A percentile compares a stretch with the other conserved stretches of the same genome.
phyloP scores from a whole-genome alignment of 2,113 vertebrate genomes.

The Brevimyrus niger region DNA sequence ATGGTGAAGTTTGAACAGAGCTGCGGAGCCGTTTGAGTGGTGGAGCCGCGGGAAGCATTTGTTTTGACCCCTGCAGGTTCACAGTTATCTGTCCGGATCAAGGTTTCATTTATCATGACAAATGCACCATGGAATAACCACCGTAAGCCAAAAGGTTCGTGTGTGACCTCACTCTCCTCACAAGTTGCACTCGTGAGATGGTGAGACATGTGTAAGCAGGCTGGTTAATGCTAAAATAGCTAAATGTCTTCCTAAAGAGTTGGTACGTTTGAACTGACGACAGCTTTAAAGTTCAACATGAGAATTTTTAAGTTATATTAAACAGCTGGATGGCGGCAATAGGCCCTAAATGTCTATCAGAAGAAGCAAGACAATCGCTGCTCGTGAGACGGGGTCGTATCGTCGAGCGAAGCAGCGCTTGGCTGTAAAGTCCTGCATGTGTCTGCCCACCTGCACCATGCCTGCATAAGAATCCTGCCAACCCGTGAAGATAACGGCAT shows the following conservation, averaged over 20 bases:
- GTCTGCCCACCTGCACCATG: conserved; percentile 1
- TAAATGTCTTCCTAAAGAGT: neutral
- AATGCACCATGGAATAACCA: neutral
- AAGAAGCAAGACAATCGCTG: neutral
- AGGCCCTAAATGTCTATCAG: neutral
- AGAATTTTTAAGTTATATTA: neutral
- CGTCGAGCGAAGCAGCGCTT: neutral
- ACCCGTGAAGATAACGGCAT: neutral
- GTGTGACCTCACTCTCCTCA: neutral
- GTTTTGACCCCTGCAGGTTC: neutral
- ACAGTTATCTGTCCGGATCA: neutral
- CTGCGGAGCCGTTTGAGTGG: neutral
- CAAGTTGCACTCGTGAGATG: neutral
- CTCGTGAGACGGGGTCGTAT: neutral
- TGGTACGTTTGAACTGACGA: neutral
- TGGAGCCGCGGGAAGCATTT: neutral
- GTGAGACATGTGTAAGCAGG: neutral
- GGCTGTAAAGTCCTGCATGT: neutral
- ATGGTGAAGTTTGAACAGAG: neutral
- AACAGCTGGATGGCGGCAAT: neutral
- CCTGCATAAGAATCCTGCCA: conserved; percentile 1
- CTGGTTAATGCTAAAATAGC: neutral
- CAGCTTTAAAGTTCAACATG: neutral
- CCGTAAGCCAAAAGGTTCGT: neutral
- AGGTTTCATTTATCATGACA: conserved; percentile 9